Evolutionary conservation across 2,113 vertebrate genomes (phyloP), one percentile per base, ranked within the genome.

Genomic region (Spilogale gracilis): DNA sequence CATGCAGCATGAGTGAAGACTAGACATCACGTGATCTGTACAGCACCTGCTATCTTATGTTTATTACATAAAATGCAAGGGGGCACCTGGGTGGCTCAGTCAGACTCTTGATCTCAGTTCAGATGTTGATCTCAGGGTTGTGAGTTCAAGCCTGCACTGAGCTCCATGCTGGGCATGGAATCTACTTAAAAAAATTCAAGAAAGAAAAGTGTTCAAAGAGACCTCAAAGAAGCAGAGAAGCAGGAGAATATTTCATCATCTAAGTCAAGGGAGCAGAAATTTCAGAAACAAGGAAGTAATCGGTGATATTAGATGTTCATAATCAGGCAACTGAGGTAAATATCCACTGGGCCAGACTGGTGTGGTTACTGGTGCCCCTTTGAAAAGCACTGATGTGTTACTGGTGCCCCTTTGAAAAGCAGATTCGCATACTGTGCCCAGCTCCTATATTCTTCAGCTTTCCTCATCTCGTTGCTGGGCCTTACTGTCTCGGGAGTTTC

Each of bases 311-410:
- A 52, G 9, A 14, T 50, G 50, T 80, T 81, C n/a, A 67, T 43
- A 45, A 69, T 17, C n/a, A 20, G 0, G 30, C 63, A 82, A 10
- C 11, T 56, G 1, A 4, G n/a, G 0, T 1, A 38, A 65, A 16
- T 48, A 23, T 73, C 38, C 38, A 48, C n/a, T n/a, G 63, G 1
- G 16, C 18, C 67, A 21, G 20, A 38, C 38, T 38, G 38, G 38
- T 38, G 38, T 38, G 18, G 48, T 65, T 80, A 38, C 30, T 30
- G 60, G 48, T 4, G 17, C 0, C 48, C 58, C 21, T 63, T 80
- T 67, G 43, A 54, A 43, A 45, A 43, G 48, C 32, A 38, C 38
- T 38, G 38, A 38, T 38, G 38, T 38, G 18, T 65, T 80, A 38
- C 30, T 30, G 60, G 48, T 4, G 17, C 0, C 48, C 58, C 21